phyloP scores from a whole-genome alignment of 2,888 invertebrate genomes.

The Oxytorus armatus region DNA sequence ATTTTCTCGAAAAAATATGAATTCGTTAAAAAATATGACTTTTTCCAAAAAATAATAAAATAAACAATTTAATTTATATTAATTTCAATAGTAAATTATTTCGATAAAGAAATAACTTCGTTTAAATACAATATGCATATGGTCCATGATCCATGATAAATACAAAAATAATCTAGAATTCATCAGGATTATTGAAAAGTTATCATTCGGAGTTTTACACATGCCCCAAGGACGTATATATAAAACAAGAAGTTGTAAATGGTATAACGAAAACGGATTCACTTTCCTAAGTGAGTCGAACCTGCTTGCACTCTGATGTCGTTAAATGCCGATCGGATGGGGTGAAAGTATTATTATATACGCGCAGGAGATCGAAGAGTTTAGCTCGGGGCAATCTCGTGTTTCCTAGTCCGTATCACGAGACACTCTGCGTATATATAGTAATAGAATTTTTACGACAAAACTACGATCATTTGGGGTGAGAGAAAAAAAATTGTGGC shows the following conservation, averaged over 20 bases:
- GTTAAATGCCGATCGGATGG: slow-evolving; percentile 29
- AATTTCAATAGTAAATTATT: no score
- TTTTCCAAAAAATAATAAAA: no score
- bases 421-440: neutral
- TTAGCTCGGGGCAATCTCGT: slow-evolving; percentile 42
- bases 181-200: no score
- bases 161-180: no score
- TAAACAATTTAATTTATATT: no score
- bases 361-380: neutral
- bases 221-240: no score
- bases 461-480: slow-evolving; percentile 22
- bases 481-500: slow-evolving; percentile 33
- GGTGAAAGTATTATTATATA: slow-evolving; percentile 63
- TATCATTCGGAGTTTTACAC: no score
- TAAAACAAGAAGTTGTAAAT: neutral
- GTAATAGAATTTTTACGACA: slow-evolving; percentile 17
- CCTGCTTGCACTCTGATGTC: slow-evolving; percentile 20
- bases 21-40: no score
- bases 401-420: slow-evolving; percentile 46
- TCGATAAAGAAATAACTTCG: no score
- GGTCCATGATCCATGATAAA: no score
- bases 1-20: no score
- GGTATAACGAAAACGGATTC: slow-evolving; percentile 34
- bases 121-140: no score
- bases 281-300: slow-evolving; percentile 44